Conservation (phyloP, 2,797 vertebrate species). For the Argya squamiceps region DNA sequence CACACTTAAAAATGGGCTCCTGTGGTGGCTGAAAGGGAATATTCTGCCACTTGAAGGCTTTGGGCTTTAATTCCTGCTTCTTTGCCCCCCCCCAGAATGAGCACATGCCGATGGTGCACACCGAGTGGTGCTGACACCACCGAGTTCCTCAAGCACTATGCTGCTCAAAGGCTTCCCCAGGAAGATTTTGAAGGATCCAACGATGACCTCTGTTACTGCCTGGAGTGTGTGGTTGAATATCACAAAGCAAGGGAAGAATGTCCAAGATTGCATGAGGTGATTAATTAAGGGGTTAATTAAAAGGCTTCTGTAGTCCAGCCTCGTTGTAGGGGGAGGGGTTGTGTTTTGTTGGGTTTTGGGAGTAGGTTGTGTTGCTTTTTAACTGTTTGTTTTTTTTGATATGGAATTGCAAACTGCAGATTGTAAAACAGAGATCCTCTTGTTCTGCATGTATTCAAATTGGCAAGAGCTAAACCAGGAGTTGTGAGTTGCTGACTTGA, state of each 20-base stretch:
- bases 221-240: slow-evolving; percentile 85
- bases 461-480: neutral
- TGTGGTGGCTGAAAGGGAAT: neutral
- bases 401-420: neutral
- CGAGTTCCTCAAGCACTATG: slow-evolving; percentile 76
- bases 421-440: neutral
- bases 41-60: neutral
- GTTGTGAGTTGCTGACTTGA: neutral
- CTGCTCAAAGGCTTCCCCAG: neutral
- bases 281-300: slow-evolving; percentile 67
- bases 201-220: slow-evolving; percentile 82
- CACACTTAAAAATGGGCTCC: neutral
- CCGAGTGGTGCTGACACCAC: slow-evolving; percentile 59
- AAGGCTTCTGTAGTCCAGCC: neutral
- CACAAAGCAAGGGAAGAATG: slow-evolving; percentile 79
- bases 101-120: slow-evolving; percentile 85
- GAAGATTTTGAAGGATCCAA: slow-evolving; percentile 69
- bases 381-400: neutral
- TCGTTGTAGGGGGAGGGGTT: neutral
- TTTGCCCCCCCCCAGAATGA: slow-evolving; percentile 72
- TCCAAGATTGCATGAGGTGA: slow-evolving; percentile 80
- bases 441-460: neutral
- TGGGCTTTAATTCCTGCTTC: neutral
- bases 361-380: neutral
- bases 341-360: neutral